Base-by-base conservation (phyloP, 2,797 vertebrate species). In the Amniataba percoides region DNA sequence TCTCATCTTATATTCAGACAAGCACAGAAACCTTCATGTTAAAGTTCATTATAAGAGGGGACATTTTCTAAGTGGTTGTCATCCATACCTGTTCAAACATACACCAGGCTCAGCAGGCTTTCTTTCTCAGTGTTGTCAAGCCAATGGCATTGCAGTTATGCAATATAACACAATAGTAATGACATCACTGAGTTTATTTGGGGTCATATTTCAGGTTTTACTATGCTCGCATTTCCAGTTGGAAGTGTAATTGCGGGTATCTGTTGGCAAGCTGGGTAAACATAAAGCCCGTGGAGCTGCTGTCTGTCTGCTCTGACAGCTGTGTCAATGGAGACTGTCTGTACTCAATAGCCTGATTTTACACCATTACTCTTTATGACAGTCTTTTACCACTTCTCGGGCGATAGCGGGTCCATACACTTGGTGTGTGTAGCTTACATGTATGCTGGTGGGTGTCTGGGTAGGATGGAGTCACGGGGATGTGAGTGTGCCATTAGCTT, bases 121-220 rank as follows among this genome's bases (percentile, higher is more conserved):
- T 46, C 62, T 62, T 51, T 18, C 0, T 15, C 23, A 7, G 4
- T 45, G 25, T 51, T 34, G 25, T 42, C 5, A 31, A 52, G 42
- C 60, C 21, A 45, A 19, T 49, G 25, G 6, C 10, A 19, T 7
- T 34, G 27, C 64, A 42, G 2, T 66, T 34, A 49, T 48, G n/a
- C 36, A 0, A 66, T 51, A 69, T 34, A 25, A 52, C n/a, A 70
- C 71, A 66, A 16, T n/a, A 68, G 2, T 15, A 55, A 43, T 49
- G 31, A 15, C 40, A 15, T 46, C 36, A 25, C 40, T 34, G 36
- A 15, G 39, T 63, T 76, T 42, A 42, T 48, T 71, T 59, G 15
- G 56, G 51, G 70, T 73, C 60, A 23, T 5, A 13, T 82, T 78
- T 82, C 69, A 75, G 53, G 39, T 58, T 82, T 53, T 72, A 16